phyloP scores from a whole-genome alignment of 2,797 vertebrate genomes.

The Takifugu ocellatus region DNA sequence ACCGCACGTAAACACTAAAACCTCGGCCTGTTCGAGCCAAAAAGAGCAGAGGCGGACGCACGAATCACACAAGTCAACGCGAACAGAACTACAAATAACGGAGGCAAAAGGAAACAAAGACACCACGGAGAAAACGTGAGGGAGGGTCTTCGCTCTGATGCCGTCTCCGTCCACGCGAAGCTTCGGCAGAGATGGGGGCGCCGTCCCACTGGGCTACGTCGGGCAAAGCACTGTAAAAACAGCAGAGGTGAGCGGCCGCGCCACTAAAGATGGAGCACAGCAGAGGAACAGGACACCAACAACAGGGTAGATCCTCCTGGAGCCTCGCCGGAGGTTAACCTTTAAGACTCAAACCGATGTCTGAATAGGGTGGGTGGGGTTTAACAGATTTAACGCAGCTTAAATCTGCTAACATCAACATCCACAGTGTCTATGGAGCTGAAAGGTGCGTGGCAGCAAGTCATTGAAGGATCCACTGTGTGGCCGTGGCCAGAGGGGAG shows the following conservation, averaged over 20 bases:
- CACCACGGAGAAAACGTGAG: too few relatives aligned
- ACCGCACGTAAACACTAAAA: too few relatives aligned
- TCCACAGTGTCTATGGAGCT: background rate
- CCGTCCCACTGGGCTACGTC: conserved; percentile 66
- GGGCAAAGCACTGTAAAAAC: conserved; percentile 89
- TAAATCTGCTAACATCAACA: background rate
- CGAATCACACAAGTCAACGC: too few relatives aligned
- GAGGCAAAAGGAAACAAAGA: too few relatives aligned
- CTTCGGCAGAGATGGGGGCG: conserved; percentile 13
- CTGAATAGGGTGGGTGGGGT: background rate
- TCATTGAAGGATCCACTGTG: conserved; percentile 13
- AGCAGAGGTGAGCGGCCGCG: conserved; percentile 26
- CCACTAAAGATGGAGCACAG: background rate
- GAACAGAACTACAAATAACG: conserved; percentile 4
- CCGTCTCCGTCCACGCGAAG: conserved; percentile 33
- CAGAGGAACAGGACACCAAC: background rate
- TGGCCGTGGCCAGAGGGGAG: conserved; percentile 5
- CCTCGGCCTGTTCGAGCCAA: too few relatives aligned
- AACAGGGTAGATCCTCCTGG: background rate
- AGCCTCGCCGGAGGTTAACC: background rate
- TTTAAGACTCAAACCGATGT: background rate
- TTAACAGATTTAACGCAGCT: conserved; percentile 3
- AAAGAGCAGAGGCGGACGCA: too few relatives aligned
- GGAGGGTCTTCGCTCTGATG: conserved; percentile 34
- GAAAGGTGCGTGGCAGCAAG: background rate